Evolutionary conservation across 2,888 invertebrate genomes (phyloP).

Genomic region (Hoplodrina blanda): DNA sequence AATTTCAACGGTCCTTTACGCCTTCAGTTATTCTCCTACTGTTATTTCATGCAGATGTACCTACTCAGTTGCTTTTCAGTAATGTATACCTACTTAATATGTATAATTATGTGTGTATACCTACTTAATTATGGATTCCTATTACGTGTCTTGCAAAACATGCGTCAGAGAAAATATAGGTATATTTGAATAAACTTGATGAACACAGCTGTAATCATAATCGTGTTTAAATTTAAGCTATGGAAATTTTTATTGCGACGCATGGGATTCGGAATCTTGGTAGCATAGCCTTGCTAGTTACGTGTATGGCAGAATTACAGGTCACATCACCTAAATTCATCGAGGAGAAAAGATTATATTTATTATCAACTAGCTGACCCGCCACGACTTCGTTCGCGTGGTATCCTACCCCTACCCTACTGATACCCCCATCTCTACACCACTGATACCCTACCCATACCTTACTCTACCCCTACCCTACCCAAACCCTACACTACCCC

Average conservation of each 20-base stretch:
- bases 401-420: too few species aligned
- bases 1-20: background rate
- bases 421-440: too few species aligned
- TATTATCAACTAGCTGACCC: too few species aligned
- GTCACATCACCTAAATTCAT: too few species aligned
- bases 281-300: background rate
- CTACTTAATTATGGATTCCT: background rate
- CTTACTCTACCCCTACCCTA: too few species aligned
- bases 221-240: slow-evolving; percentile 3
- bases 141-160: background rate
- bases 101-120: background rate
- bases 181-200: background rate
- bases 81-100: background rate
- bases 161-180: background rate
- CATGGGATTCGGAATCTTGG: background rate
- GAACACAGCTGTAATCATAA: background rate
- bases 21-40: background rate
- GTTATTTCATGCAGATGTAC: background rate
- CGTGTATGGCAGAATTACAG: too few species aligned
- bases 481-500: too few species aligned
- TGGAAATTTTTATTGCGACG: background rate
- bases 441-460: too few species aligned
- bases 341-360: too few species aligned
- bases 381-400: too few species aligned
- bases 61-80: background rate